Conservation (phyloP, 2,797 vertebrate genomes). For the Hemitrygon akajei region DNA sequence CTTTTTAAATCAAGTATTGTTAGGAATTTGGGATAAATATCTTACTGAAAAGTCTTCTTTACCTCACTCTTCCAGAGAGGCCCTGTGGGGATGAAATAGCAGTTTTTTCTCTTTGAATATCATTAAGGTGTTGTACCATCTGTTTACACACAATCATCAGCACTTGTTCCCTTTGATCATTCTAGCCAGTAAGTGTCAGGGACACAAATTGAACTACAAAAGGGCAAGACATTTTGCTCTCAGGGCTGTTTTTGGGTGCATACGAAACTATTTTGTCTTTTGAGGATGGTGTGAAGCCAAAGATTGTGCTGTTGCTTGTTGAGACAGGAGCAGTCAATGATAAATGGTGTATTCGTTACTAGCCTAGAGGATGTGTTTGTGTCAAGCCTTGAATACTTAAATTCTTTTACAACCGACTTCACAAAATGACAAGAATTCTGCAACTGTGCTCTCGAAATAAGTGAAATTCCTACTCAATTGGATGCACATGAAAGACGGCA, state of each 20-base stretch:
- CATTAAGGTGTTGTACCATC: slow-evolving; percentile 36
- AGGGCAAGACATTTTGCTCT: slow-evolving; percentile 33
- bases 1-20: background rate
- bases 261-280: slow-evolving; percentile 8
- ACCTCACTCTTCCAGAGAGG: background rate
- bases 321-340: slow-evolving; percentile 24
- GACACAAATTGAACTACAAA: slow-evolving; percentile 36
- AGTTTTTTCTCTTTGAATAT: background rate
- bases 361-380: slow-evolving; percentile 3
- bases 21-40: background rate
- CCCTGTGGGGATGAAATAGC: slow-evolving; percentile 27
- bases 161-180: slow-evolving; percentile 39
- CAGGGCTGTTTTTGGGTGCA: slow-evolving; percentile 15
- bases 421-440: slow-evolving; percentile 6
- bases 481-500: background rate
- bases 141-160: slow-evolving; percentile 40
- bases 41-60: background rate
- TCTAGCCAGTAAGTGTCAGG: slow-evolving; percentile 31
- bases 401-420: background rate
- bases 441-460: slow-evolving; percentile 18
- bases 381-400: background rate
- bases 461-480: background rate
- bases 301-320: background rate
- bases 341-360: slow-evolving; percentile 22
- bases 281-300: background rate